Base-by-base conservation (phyloP, 2,113 vertebrate species). In the Terrapene triunguis region DNA sequence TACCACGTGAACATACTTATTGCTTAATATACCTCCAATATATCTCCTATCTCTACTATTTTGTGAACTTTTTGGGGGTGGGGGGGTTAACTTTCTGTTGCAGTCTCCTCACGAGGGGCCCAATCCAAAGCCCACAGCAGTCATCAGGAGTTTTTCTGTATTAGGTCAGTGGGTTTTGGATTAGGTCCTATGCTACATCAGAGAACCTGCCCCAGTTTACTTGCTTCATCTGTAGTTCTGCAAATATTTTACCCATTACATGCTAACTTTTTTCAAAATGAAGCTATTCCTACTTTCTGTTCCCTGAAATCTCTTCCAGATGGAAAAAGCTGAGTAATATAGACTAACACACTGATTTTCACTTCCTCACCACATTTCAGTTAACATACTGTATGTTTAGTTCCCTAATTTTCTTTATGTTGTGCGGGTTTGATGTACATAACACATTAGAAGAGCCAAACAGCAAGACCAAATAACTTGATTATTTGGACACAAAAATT, bases 361-460 rank as follows among this genome's bases (percentile, higher is more conserved):
- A 65, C 89, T 96, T 97, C 83, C 85, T 50, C 53, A 1, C 86
- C 82, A 72, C 9, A 27, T 78, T 78, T 11, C 81, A 27, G n/a
- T 42, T 87, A 85, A 96, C 95, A 82, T 82, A 50, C n/a, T 27
- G 42, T 42, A 82, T 65, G 10, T 59, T 86, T 92, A 78, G 62
- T 93, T 95, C 57, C n/a, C 47, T 89, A 92, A 79, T 95, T 89
- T 53, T 13, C 4, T 90, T 94, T 90, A 51, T 80, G 8, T 53
- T 78, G 9, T 13, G 9, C 12, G 86, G 21, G 80, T 81, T 76
- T 89, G 27, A 50, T 10, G 48, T 13, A 92, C 57, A 65, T 38
- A 19, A 74, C 14, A 53, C 2, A 25, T 16, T n/a, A 59, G 8
- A 5, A 14, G 38, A 88, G 5, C 32, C 81, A 51, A 38, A 84